Percentiles rank a stretch among this genome's conserved stretches.
Evolutionary conservation across 2,113 vertebrate genomes (phyloP).

Genomic region (Taxidea taxus): DNA sequence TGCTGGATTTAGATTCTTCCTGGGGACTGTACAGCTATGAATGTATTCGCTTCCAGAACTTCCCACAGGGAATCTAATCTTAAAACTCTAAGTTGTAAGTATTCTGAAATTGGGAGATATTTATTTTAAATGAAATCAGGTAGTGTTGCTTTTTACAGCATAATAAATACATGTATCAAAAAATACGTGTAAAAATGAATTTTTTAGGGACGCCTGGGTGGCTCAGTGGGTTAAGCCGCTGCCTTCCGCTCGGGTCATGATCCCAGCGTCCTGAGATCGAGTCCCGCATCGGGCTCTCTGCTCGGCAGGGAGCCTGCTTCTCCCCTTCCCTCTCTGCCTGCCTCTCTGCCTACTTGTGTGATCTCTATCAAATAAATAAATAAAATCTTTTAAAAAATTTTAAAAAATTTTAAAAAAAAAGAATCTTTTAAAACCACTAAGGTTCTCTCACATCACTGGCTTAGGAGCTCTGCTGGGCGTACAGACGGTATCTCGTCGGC

Average conservation of each 20-base stretch:
- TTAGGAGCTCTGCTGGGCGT: not conserved
- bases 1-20: slow-evolving; percentile 74
- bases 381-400: too few relatives aligned
- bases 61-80: slow-evolving; percentile 82
- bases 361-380: too few relatives aligned
- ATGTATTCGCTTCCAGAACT: slow-evolving; percentile 84
- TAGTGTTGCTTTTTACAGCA: slow-evolving; percentile 85
- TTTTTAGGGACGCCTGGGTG: too few relatives aligned
- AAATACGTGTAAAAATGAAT: not conserved
- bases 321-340: too few relatives aligned
- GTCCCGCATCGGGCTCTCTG: too few relatives aligned
- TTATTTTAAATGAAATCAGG: slow-evolving; percentile 87
- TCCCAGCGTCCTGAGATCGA: too few relatives aligned
- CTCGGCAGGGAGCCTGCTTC: too few relatives aligned
- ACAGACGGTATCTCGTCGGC: not conserved
- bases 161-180: slow-evolving; percentile 85
- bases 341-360: too few relatives aligned
- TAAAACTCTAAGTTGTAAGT: slow-evolving; percentile 80
- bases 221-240: too few relatives aligned
- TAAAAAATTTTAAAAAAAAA: too few relatives aligned
- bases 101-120: slow-evolving; percentile 83
- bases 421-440: not conserved
- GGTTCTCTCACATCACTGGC: not conserved
- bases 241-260: too few relatives aligned
- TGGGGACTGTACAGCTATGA: slow-evolving; percentile 82